Base-by-base conservation (phyloP, 2,888 invertebrate genomes). In the Pycnomerus fuliginosus region DNA sequence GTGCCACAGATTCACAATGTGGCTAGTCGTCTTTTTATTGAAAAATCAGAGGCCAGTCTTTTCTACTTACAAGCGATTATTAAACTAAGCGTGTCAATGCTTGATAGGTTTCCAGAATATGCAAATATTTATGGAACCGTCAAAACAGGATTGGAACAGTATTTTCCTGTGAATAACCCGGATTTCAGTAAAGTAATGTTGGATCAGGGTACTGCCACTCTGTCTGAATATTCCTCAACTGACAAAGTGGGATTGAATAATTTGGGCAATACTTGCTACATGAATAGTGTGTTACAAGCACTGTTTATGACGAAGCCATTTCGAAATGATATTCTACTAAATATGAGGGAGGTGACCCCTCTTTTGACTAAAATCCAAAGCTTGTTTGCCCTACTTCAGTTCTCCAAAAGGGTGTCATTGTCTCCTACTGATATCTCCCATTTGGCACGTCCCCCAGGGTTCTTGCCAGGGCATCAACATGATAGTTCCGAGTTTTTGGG, bases 401-500 rank as follows among this genome's bases (percentile, higher is more conserved):
- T 83, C 62, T 87, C 87, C 0, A 72, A 78, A 35, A 74, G 84
- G 34, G 76, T 78, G 16, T 80, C 85, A 30, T 66, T 89, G 56
- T 80, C 85, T 8, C 90, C 91, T 0, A 77, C 74, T n/a, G 84
- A 83, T 27, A 83, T 90, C 62, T 76, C 86, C 50, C 75, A 78
- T 29, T 79, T 81, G 1, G 83, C 88, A 1, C 78, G 85, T 53
- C 90, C 92, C 3, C 81, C 86, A 0, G 87, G 87, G 61, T 92
- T 92, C 68, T 76, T 80, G 17, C 76, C 78, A 3, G 85, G 90
- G 10, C 79, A 85, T 50, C 92, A 93, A 60, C 92, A 93, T 62
- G 92, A 92, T 61, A 90, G 91, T 69, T 90, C 90, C 0, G 92
- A 92, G 71, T 91, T 89, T 71, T 73, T 91, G 39, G 85, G 87